Evolutionary conservation across 2,797 vertebrate species (phyloP), one percentile per base, ranked within the genome.

Genomic region (Muraenolepis orangiensis): DNA sequence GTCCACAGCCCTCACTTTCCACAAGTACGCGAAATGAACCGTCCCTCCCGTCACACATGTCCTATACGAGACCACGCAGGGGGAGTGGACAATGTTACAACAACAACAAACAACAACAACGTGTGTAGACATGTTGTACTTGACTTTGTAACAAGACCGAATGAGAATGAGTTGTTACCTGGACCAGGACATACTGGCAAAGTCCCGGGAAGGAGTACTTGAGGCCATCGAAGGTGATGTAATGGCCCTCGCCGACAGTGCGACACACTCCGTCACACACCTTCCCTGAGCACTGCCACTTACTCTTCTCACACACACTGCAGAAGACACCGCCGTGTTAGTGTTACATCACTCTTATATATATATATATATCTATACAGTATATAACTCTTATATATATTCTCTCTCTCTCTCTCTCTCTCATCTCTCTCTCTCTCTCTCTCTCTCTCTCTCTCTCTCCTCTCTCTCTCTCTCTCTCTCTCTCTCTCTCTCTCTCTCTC

Each of bases 181-280:
- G 96, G 66, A 89, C 95, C 78, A 99, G 88, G 3, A 99, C 92
- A 2, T 99, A 99, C 34, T 97, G 96, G 79, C 98, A 99, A 74
- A 95, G 94, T 38, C 98, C 98, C 0, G 95, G 95, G 78, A 98
- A 99, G 4, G 90, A 92, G 78, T 96, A 98, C 69, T 95, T 95
- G 76, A 97, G 40, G 69, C 97, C 97, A 51, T 99, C 98, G 34
- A 98, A 99, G 57, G 96, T 97, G 85, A 98, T 85, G 88, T 97
- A 99, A 87, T 99, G 95, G 0, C 94, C 93, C 72, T 95, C 91
- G 69, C 98, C 98, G 0, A 99, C 87, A 0, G 92, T 91, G 4
- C 90, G 95, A 81, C 98, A 99, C 29, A 95, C 92, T 1, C 94
- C 96, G 6, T 96, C 94, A 76, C 98, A 99, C 0, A 84, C 69